Evolutionary conservation across 2,888 invertebrate species (phyloP), one percentile per base, ranked within the genome.

Genomic region (Ecdyonurus torrentis): DNA sequence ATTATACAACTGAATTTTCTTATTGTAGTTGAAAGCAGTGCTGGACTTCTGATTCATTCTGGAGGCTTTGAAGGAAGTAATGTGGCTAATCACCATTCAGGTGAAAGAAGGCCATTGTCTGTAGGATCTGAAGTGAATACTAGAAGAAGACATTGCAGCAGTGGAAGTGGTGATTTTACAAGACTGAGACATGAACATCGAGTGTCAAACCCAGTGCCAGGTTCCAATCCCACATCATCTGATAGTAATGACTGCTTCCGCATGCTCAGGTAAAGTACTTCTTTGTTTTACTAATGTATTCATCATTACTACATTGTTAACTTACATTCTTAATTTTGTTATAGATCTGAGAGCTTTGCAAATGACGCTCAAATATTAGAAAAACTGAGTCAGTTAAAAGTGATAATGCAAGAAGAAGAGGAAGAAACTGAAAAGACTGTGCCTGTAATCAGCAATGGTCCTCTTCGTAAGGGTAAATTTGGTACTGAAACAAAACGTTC

Each of bases 341-440:
- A 23, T 64, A 72, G 76, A 66, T 85, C 86, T 0, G 86, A 87
- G 70, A 89, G 87, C 71, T 87, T 86, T 73, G 89, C 86, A 0
- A 86, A 86, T n/a, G 89, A 89, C 72, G 85, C 86, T 3, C 84
- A 87, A 70, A 84, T 89, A 50, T 74, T 87, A 37, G 85, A 85
- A 68, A 87, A 86, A 70, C 73, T 86, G 59, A 69, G 69, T 63
- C 67, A 66, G 62, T 63, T 70, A 7, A 70, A 69, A 63, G 64
- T 53, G 67, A 66, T 58, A 61, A 63, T 25, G 53, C 23, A 52
- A 22, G 63, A 60, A 7, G 63, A 63, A 53, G 59, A 52, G 18
- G 19, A 37, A 1, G 52, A 37, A 22, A 22, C n/a, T 1, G 23
- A 25, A 10, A 63, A 63, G 58, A 59, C 58, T 59, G 58, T n/a